Evolutionary conservation across 2,113 vertebrate species (phyloP).

Genomic region (Pedetes capensis): DNA sequence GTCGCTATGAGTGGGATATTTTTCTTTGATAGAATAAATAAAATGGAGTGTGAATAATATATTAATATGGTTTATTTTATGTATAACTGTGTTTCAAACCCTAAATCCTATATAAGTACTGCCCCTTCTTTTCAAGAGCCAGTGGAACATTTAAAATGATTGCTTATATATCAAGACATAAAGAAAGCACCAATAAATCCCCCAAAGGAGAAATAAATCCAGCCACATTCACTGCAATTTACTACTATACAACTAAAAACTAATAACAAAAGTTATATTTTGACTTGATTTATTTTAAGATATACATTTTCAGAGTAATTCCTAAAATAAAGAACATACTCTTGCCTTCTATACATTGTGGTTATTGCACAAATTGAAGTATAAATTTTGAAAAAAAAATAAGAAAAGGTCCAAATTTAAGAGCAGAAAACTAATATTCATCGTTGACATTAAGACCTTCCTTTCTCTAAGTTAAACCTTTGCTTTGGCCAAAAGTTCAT

Average conservation of each 20-base stretch:
- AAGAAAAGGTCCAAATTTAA: not conserved
- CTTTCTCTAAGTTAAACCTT: not conserved
- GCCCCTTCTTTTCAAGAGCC: conserved; percentile 55
- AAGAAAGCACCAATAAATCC: conserved; percentile 71
- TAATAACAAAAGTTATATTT: conserved; percentile 70
- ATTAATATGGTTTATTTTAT: conserved; percentile 63
- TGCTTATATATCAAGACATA: conserved; percentile 64
- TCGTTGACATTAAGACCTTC: not conserved
- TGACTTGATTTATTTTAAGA: conserved; percentile 69
- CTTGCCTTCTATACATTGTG: not conserved
- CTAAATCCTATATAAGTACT: conserved; percentile 43
- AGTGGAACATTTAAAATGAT: conserved; percentile 68
- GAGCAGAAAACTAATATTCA: not conserved
- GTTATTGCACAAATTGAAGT: not conserved
- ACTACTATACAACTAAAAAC: conserved; percentile 60
- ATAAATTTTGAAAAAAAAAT: not conserved
- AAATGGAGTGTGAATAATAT: not conserved
- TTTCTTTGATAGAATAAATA: not conserved
- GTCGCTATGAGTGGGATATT: too few species aligned
- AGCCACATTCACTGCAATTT: conserved; percentile 50
- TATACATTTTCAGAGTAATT: conserved; percentile 26
- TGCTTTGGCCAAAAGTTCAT: not conserved
- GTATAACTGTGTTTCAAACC: conserved; percentile 44
- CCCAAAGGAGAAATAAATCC: conserved; percentile 69
- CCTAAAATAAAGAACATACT: conserved; percentile 13